Evolutionary conservation across 2,888 invertebrate species (phyloP), one percentile per base, ranked within the genome.

Genomic region (Zhengitettix transpicula): DNA sequence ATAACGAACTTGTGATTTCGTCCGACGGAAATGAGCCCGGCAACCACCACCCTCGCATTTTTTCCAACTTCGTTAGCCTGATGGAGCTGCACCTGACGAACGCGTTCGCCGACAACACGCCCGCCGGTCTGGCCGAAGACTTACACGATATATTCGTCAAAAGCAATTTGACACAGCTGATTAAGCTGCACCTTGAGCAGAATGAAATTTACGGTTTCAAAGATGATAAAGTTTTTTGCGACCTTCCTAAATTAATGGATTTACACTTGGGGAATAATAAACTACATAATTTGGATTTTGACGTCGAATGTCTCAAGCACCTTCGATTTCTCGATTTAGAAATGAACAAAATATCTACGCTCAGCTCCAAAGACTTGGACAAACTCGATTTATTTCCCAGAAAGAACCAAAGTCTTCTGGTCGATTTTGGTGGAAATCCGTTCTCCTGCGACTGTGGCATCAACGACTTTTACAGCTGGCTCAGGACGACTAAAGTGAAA

Each of bases 101-200:
- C 67, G 86, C 87, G 0, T 87, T 88, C 68, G 81, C 81, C 62
- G 82, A 84, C 67, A 80, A 81, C 60, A 78, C 79, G 1, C 78
- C 78, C 41, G 78, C 78, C 0, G 77, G 78, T 55, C 68, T 85
- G 56, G 82, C 84, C 52, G 75, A 79, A 61, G 83, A 84, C 67
- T 72, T 86, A n/a, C 83, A 84, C 65, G 81, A 83, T 65, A 83
- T 86, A 60, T 87, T 87, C 67, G 78, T 81, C 10, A 81, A 83
- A 65, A 75, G 84, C 65, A 81, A 83, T 67, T 69, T 87, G 63
- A 78, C 78, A 1, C 80, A 78, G 63, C 71, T 88, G 64, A 78
- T 79, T 64, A 86, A 87, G 68, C 71, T 88, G 1, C 87, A 88
- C 69, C 71, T 88, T 66, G 87, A 87, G 67, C 85, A 86, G 66